phyloP scores from a whole-genome alignment of 2,113 vertebrate genomes.

The Malurus alboscapulatus region DNA sequence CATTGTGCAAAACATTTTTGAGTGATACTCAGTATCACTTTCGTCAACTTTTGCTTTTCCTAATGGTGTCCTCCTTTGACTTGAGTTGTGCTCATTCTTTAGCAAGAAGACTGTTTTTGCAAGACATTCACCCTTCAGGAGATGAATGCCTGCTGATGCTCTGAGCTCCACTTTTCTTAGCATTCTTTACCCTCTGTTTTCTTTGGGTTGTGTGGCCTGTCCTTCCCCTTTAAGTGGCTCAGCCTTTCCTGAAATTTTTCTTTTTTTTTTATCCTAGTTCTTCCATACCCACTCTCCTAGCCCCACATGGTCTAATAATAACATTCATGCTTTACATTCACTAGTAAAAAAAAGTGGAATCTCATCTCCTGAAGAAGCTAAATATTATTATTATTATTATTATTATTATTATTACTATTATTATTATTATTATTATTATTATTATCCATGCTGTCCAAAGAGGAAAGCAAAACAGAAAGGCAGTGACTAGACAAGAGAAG shows the following conservation, averaged over 20 bases:
- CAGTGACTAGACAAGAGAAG: background rate
- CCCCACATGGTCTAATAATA: background rate
- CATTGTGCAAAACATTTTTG: background rate
- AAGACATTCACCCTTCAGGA: background rate
- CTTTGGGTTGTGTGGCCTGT: background rate
- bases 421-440: background rate
- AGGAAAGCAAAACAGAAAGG: background rate
- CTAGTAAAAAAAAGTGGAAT: background rate
- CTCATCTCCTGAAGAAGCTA: background rate
- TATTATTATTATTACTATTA: no score
- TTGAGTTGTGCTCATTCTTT: background rate
- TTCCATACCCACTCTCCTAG: background rate
- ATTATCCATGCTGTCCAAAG: background rate
- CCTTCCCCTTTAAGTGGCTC: background rate
- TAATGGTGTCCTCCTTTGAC: background rate
- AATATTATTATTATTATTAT: background rate
- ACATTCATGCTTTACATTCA: background rate
- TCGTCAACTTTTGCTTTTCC: background rate
- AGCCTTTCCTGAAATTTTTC: background rate
- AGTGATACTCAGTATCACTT: background rate
- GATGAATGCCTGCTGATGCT: background rate
- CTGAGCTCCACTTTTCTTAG: background rate
- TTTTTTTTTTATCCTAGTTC: background rate
- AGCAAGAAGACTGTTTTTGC: background rate
- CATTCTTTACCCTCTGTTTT: background rate